phyloP scores from a whole-genome alignment of 2,888 invertebrate species.

The Anodontia alba region DNA sequence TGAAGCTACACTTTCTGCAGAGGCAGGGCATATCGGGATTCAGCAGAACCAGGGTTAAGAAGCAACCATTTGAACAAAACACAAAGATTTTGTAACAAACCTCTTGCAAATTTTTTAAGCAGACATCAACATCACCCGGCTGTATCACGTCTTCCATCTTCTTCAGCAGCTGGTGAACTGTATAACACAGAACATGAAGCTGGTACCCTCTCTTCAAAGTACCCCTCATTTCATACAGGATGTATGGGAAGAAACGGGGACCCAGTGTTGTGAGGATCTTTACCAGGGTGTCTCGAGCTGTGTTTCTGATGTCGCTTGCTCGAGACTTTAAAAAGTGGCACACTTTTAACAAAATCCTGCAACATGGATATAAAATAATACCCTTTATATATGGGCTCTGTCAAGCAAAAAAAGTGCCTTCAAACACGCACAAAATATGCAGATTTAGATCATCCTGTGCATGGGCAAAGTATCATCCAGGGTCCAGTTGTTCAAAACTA shows the following conservation, averaged over 20 bases:
- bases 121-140: slow-evolving; percentile 92
- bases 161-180: slow-evolving; percentile 93
- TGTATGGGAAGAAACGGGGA: slow-evolving; percentile 90
- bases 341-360: slow-evolving; percentile 88
- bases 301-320: slow-evolving; percentile 93
- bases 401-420: too few species aligned
- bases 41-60: too few species aligned
- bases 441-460: too few species aligned
- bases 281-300: slow-evolving; percentile 95
- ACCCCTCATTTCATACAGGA: slow-evolving; percentile 92
- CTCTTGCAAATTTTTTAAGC: slow-evolving; percentile 91
- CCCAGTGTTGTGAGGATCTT: slow-evolving; percentile 95
- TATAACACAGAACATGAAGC: slow-evolving; percentile 95
- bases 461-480: too few species aligned
- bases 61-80: too few species aligned
- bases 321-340: slow-evolving; percentile 96
- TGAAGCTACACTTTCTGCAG: too few species aligned
- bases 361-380: slow-evolving; percentile 38
- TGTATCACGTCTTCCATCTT: slow-evolving; percentile 90
- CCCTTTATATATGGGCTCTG: too few species aligned
- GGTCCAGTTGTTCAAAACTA: too few species aligned
- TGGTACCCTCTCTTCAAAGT: slow-evolving; percentile 94
- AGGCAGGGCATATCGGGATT: too few species aligned
- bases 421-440: too few species aligned
- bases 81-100: slow-evolving; percentile 86